Base-by-base conservation (phyloP, 2,113 vertebrate genomes). In the Melanostigma gelatinosum region DNA sequence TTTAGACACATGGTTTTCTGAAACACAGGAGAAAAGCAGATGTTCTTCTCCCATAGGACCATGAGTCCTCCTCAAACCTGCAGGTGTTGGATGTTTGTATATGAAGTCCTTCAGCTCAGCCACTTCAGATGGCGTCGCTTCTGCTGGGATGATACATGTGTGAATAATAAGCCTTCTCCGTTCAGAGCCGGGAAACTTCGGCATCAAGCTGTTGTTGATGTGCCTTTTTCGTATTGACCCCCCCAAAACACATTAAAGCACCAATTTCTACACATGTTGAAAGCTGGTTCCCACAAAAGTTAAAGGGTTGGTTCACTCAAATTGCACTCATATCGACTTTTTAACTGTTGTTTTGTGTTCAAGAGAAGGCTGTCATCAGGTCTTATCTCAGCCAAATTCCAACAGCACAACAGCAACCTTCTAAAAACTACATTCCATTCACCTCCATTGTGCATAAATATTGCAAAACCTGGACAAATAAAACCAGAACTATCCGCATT, bases 51-150 rank as follows among this genome's bases (percentile, higher is more conserved):
- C 6, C 18, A 10, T 4, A 32, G 16, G 11, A 54, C 15, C 11
- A 15, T 4, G 11, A 36, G 58, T 57, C 62, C 52, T 74, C 48
- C 60, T 63, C 22, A 29, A 10, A 38, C 34, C 48, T n/a, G 58
- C 80, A 85, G 75, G 75, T 78, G 74, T 16, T 5, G 20, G n/a
- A n/a, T 79, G 71, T 89, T 87, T 88, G 76, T 65, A 24, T 68
- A 40, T 24, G 15, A 50, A 65, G 54, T 46, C 71, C 81, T 57
- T 77, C 64, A 32, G n/a, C 60, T 63, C 54, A 29, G 69, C 40
- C 75, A 60, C 71, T 74, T 72, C 48, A 50, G 18, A 60, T 20
- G n/a, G 13, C 54, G 1, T 32, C 8, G 10, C 18, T 22, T 65
- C 7, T n/a, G 52, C 72, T 48, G 24, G 32, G 27, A 58, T 18